Base-by-base conservation (phyloP, 2,113 vertebrate genomes). In the Tetraodon nigroviridis region DNA sequence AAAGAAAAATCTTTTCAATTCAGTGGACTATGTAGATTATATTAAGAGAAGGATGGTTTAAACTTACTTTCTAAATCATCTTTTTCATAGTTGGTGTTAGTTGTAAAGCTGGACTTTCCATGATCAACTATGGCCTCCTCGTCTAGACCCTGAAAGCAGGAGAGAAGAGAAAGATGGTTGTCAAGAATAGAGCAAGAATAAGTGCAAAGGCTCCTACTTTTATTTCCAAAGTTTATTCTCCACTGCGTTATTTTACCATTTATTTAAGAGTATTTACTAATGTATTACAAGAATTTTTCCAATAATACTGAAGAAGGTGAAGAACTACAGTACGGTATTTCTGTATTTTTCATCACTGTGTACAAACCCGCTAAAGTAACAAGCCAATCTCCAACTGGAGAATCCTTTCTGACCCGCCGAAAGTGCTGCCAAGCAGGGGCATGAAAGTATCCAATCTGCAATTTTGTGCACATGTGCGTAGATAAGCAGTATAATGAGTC, bases 11-110 rank as follows among this genome's bases (percentile, higher is more conserved):
- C 10, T 4, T 7, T 42, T 42, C 3, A 13, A 15, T 12, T 13
- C 40, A 42, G 10, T 42, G 3, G 40, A 14, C 2, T 15, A 8
- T 41, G 40, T 13, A 4, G 11, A 42, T 13, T 42, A 42, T 42
- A 42, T 42, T 42, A 15, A 27, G 4, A 13, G 5, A 5, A 29
- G 16, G 12, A 17, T 27, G 5, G 10, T 2, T 66, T 37, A 21
- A 52, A 93, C 93, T 92, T 92, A 98, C 94, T 96, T 86, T 98
- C 94, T 80, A 95, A 86, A 55, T 97, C 95, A 69, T 98, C 95
- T 46, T 84, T 93, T 84, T 95, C 95, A 61, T 93, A 94, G 86
- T 95, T 94, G 64, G 94, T 92, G 51, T 93, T 93, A 75, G 93
- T 93, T 53, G 92, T 90, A 84, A 94, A 95, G 81, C 94, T 97